Percentiles rank a stretch among this genome's conserved stretches.
Conservation (phyloP, 2,888 invertebrate genomes). For the Limnephilus rhombicus region DNA sequence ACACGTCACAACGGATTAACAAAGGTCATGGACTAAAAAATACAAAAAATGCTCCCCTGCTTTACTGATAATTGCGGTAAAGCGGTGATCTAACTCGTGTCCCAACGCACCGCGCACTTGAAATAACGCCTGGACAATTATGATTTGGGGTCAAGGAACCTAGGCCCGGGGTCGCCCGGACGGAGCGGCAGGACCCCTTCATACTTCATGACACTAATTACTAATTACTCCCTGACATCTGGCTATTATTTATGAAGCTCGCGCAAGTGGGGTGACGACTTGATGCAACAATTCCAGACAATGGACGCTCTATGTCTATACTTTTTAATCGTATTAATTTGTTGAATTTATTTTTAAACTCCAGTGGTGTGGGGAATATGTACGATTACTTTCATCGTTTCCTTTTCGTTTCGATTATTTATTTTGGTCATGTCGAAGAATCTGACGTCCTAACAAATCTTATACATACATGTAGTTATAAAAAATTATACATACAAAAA, state of each 20-base stretch:
- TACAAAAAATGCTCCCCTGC: background rate
- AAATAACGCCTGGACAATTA: conserved; percentile 7
- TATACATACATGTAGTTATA: no score
- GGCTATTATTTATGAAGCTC: conserved; percentile 27
- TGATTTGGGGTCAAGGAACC: conserved; percentile 55
- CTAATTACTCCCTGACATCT: conserved; percentile 48
- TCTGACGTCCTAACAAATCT: no score
- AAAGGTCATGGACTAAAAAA: no score
- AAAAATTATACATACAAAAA: no score
- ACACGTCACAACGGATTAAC: no score
- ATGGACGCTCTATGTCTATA: background rate
- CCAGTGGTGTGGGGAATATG: background rate
- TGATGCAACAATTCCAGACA: background rate
- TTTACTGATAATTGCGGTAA: background rate
- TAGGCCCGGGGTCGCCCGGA: conserved; percentile 26
- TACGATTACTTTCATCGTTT: no score
- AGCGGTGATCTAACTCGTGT: conserved; percentile 11
- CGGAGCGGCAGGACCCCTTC: conserved; percentile 25
- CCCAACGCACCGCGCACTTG: conserved; percentile 40
- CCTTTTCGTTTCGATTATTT: no score
- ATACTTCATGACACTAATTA: conserved; percentile 38
- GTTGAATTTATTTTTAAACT: background rate
- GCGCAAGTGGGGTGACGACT: background rate
- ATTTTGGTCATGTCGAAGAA: no score
- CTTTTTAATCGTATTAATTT: background rate